Conservation (phyloP, 37 sponge, comb jelly and placozoan genomes). For the Eunapius fragilis region DNA sequence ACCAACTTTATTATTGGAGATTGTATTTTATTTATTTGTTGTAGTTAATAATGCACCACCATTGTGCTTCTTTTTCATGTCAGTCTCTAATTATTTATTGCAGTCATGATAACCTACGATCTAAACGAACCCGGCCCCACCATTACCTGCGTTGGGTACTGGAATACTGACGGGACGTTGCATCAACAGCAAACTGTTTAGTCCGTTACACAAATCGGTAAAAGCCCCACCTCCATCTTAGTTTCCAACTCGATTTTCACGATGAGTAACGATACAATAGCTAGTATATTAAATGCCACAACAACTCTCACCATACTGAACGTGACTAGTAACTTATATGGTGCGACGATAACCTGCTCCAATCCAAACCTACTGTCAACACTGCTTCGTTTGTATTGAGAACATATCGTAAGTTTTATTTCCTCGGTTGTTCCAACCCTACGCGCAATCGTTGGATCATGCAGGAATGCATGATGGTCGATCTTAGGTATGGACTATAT, state of each 20-base stretch:
- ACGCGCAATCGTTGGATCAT: too few species aligned
- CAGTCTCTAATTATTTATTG: not conserved
- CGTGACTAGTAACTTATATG: not conserved
- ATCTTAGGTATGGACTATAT: not conserved
- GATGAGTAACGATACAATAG: not conserved
- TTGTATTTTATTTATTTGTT: too few species aligned
- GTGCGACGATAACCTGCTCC: not conserved
- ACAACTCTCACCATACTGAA: conserved; percentile 1
- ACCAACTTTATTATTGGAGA: too few species aligned
- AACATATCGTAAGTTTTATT: not conserved
- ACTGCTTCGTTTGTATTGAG: not conserved
- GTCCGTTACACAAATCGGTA: not conserved
- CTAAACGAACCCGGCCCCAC: not conserved
- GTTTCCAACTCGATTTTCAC: not conserved
- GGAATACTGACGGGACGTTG: not conserved
- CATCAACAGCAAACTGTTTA: not conserved
- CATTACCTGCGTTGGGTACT: not conserved
- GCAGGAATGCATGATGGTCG: not conserved
- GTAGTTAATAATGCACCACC: not conserved
- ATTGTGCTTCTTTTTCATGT: not conserved
- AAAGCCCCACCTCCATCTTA: not conserved
- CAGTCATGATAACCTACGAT: not conserved
- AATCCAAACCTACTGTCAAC: not conserved
- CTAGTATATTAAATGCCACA: too few species aligned
- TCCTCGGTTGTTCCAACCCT: not conserved